phyloP scores from a whole-genome alignment of 2,113 vertebrate species.

The Natator depressus region DNA sequence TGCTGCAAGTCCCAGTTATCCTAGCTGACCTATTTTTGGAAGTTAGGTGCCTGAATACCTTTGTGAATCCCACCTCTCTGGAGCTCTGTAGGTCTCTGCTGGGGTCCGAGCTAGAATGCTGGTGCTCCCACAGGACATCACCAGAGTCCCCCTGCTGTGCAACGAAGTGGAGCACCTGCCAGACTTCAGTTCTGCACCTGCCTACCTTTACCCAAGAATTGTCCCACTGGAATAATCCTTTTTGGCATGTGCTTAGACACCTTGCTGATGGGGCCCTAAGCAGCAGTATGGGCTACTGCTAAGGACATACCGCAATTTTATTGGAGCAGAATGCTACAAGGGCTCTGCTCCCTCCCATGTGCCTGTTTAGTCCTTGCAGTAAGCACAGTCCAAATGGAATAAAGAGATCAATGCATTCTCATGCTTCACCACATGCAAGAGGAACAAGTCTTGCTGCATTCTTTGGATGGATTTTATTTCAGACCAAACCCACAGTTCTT shows the following conservation, averaged over 20 bases:
- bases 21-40: too few relatives aligned
- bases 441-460: slow-evolving; percentile 58
- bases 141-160: too few relatives aligned
- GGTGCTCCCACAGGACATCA: too few relatives aligned
- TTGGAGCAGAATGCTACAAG: neutral
- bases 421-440: neutral
- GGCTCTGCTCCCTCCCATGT: rapidly evolving
- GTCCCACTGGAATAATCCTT: neutral
- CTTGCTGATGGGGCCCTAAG: neutral
- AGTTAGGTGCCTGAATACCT: too few relatives aligned
- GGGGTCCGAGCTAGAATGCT: too few relatives aligned
- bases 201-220: neutral
- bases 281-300: neutral
- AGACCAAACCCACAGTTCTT: slow-evolving; percentile 19
- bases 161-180: too few relatives aligned
- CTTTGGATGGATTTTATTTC: neutral
- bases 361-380: neutral
- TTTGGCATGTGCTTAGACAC: neutral
- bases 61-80: too few relatives aligned
- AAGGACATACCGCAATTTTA: neutral
- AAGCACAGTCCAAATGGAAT: neutral
- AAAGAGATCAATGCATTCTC: neutral
- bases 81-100: too few relatives aligned
- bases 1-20: too few relatives aligned
- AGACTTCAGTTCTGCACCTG: neutral